Evolutionary conservation across 2,888 invertebrate species (phyloP), one percentile per base, ranked within the genome.

Genomic region (Hemaris fuciformis): DNA sequence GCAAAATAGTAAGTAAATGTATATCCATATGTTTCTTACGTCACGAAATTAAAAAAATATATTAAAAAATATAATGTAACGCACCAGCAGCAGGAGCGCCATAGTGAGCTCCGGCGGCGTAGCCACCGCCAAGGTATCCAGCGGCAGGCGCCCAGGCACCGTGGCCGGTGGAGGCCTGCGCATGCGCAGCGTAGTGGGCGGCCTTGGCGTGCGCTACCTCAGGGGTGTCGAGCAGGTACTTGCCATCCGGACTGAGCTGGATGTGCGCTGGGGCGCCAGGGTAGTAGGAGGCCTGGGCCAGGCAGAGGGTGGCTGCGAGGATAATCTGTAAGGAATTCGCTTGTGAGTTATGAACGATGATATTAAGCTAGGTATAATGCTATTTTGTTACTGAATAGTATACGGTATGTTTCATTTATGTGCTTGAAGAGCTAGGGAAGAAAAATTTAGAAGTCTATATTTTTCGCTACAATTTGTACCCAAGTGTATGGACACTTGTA

Each of bases 241-340:
- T 88, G 79, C 93, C 93, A 69, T 95, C 95, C 1, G 86, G 82
- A 67, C 90, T 92, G 4, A 93, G 86, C 68, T 90, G 89, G 68
- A 93, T 74, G 71, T 81, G 91, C 22, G 91, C 93, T 69, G 87
- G 93, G 63, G 89, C 90, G 71, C 85, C 93, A 68, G 85, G 89
- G 88, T 85, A 93, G 81, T 88, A 93, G n/a, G 93, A 93, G 60
- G 93, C 93, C 74, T 93, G 87, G 65, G 93, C 93, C 74, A 91
- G 80, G 89, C 92, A 91, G 72, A 91, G 83, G 76, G 88, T 78
- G 79, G 90, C 87, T 73, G 90, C 91, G 76, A 92, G 78, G 80
- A 92, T 84, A 86, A 92, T 88, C 92, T 92, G 82, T 0, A 76
- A 18, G 22, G 2, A 59, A 59, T 31, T 5, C 5, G 15, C 42